Conservation (phyloP, 2,797 vertebrate species). For the Pipistrellus kuhlii region DNA sequence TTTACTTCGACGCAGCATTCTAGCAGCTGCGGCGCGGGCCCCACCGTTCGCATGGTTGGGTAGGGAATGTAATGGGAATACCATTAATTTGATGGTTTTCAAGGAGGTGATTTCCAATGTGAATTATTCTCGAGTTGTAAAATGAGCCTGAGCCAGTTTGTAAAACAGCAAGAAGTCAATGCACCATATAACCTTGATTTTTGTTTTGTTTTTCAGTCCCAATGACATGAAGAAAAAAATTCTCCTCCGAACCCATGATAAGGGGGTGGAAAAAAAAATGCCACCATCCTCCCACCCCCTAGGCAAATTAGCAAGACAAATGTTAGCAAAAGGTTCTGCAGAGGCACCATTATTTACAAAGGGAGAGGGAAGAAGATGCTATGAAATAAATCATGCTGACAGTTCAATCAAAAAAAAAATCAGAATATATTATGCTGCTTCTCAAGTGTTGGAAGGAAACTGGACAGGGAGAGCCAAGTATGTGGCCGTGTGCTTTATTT, state of each 20-base stretch:
- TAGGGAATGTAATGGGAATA: slow-evolving; percentile 63
- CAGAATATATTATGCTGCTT: slow-evolving; percentile 81
- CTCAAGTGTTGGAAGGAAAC: slow-evolving; percentile 74
- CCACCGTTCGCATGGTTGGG: slow-evolving; percentile 54
- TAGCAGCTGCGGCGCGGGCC: slow-evolving; percentile 34
- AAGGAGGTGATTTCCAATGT: slow-evolving; percentile 76
- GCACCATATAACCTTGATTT: slow-evolving; percentile 60
- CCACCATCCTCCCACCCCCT: slow-evolving; percentile 35
- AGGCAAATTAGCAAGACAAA: slow-evolving; percentile 83
- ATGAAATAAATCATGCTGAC: slow-evolving; percentile 81
- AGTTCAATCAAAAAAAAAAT: slow-evolving; percentile 82
- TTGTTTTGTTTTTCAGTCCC: background rate
- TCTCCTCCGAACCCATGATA: slow-evolving; percentile 41
- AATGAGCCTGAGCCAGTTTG: slow-evolving; percentile 72
- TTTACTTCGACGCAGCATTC: slow-evolving; percentile 56
- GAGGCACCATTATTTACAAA: slow-evolving; percentile 78
- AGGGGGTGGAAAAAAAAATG: slow-evolving; percentile 24
- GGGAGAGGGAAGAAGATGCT: slow-evolving; percentile 69
- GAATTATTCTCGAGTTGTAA: slow-evolving; percentile 79
- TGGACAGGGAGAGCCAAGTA: slow-evolving; percentile 70
- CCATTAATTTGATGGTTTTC: slow-evolving; percentile 75
- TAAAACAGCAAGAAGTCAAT: slow-evolving; percentile 63
- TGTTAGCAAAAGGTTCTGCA: slow-evolving; percentile 71
- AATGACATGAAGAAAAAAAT: background rate
- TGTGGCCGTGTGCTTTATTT: slow-evolving; percentile 68